Evolutionary conservation across 2,113 vertebrate genomes (phyloP), one percentile per base, ranked within the genome.

Genomic region (Myiopsitta monachus): DNA sequence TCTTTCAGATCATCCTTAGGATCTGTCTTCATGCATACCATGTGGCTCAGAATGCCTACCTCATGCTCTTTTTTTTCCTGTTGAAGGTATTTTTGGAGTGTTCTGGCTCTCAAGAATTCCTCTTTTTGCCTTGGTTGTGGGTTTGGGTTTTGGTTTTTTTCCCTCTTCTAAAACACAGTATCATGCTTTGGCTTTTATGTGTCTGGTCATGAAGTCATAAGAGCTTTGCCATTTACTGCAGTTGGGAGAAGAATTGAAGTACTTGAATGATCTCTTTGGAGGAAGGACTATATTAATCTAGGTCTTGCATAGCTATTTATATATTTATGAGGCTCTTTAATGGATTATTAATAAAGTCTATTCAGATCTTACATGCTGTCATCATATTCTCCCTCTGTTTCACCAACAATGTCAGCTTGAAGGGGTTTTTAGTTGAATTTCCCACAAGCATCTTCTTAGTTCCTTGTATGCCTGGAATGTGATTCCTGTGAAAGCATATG

Each of bases 271-370:
- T 83, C 55, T 90, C 33, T 88, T 95, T 88, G 76, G 76, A 87
- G 52, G 36, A 92, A 93, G 33, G 23, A 75, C 83, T 87, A 27
- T 74, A 87, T 93, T 93, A 86, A 96, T 92, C 69, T 88, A 72
- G 90, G 51, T 72, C 47, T 95, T 90, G 47, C 13, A 4, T 52
- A 68, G 39, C 17, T 86, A 52, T 90, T 80, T 62, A 47, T 81
- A 5, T 51, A 92, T 94, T 94, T 90, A 93, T 75, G 47, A 81
- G 57, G 21, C 61, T 92, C 51, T 90, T 68, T 94, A 94, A 96
- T 94, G 69, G 88, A 93, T 93, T 90, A 92, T 96, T 97, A 94
- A 94, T 94, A 47, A 88, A 75, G 27, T 78, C 64, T 78, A 72
- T 78, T 92, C 76, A 91, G 68, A 75, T 93, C 83, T 95, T 95